Conservation (phyloP, 2,113 vertebrate species). For the Oreochromis spilurus region DNA sequence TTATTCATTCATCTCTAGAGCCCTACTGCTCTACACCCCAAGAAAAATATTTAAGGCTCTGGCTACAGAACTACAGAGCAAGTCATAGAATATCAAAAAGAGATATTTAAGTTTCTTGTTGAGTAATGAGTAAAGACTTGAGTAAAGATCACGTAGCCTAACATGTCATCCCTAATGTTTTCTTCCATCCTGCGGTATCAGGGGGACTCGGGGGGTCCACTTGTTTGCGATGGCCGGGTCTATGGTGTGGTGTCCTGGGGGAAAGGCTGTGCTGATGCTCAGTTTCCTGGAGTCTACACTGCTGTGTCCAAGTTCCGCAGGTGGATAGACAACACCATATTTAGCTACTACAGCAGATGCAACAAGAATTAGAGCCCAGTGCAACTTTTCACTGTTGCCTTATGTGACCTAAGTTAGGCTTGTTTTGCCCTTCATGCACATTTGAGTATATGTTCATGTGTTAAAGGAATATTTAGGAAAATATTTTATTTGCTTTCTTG, state of each 20-base stretch:
- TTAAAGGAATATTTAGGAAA: neutral
- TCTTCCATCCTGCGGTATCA: conserved; percentile 13
- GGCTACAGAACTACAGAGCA: neutral
- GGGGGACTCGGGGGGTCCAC: conserved; percentile 80
- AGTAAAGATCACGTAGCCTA: neutral
- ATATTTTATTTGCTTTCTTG: neutral
- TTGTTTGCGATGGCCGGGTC: conserved; percentile 77
- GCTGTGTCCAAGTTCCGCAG: conserved; percentile 73
- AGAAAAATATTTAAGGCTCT: neutral
- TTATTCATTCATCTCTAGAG: neutral
- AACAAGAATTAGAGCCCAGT: conserved; percentile 15
- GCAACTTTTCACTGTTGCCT: neutral
- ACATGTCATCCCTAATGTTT: neutral
- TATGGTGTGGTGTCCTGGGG: conserved; percentile 84
- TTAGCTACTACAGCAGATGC: conserved; percentile 66
- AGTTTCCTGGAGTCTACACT: conserved; percentile 79
- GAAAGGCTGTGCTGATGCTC: conserved; percentile 68
- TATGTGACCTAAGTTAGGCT: neutral
- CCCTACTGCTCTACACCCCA: neutral
- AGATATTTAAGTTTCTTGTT: neutral
- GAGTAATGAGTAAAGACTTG: neutral
- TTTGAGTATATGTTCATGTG: neutral
- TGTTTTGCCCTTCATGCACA: neutral
- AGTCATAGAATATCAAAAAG: neutral
- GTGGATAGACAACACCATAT: conserved; percentile 78